Percentiles rank a stretch among this genome's conserved stretches.
Evolutionary conservation across 37 sponge, comb jelly and placozoan species (phyloP).

Genomic region (Crambe crambe): DNA sequence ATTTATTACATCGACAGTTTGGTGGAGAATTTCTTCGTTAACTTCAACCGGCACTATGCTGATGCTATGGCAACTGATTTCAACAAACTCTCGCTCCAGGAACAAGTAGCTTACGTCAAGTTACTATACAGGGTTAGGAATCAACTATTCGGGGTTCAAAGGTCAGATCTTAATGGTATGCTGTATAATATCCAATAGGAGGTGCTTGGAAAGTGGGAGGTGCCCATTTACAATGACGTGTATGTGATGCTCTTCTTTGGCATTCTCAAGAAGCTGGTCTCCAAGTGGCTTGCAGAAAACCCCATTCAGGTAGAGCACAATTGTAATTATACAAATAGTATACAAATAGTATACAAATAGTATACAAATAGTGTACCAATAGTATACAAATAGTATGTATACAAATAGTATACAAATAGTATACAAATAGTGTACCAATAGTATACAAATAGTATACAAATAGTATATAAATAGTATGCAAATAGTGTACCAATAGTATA

Average conservation of each 20-base stretch:
- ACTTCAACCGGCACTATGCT: constrained; percentile 75
- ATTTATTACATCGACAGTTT: constrained; percentile 74
- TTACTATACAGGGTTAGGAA: constrained; percentile 58
- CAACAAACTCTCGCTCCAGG: constrained; percentile 42
- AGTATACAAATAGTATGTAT: not conserved
- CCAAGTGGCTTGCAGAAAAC: constrained; percentile 33
- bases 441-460: not conserved
- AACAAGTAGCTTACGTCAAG: constrained; percentile 68
- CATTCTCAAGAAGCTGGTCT: constrained; percentile 76
- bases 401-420: not conserved
- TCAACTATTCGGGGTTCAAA: no score
- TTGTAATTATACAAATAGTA: no score
- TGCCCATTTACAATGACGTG: constrained; percentile 82
- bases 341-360: no score
- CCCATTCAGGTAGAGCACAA: constrained; percentile 32
- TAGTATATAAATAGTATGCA: not conserved
- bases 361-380: no score
- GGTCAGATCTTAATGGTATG: no score
- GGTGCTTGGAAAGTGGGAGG: constrained; percentile 76
- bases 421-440: not conserved
- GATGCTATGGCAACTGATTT: constrained; percentile 70
- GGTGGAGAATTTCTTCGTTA: constrained; percentile 67
- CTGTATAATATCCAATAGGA: constrained; percentile 33
- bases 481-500: not conserved
- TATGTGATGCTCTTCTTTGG: constrained; percentile 94